Evolutionary conservation across 2,797 vertebrate species (phyloP).

Genomic region (Lacerta bilineata): DNA sequence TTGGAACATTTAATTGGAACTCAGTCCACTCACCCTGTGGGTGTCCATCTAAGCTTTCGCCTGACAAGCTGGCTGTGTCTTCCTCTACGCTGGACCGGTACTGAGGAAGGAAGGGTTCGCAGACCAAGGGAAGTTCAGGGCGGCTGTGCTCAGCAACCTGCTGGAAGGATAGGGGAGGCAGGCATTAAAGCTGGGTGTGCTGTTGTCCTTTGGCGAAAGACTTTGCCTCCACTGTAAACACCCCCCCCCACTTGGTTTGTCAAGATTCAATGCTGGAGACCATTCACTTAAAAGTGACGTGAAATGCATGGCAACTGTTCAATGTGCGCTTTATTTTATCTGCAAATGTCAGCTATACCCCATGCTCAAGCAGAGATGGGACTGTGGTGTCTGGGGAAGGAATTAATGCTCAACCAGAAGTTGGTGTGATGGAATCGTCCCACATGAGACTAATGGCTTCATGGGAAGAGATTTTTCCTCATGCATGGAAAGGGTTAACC

Average conservation of each 20-base stretch:
- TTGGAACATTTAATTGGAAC: background rate
- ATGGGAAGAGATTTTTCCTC: background rate
- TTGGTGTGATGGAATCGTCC: background rate
- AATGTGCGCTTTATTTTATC: background rate
- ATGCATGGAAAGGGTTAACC: too few species aligned
- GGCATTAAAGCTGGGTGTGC: background rate
- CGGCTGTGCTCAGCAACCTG: constrained; percentile 74
- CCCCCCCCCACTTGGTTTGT: background rate
- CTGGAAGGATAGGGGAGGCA: background rate
- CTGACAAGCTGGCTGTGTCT: constrained; percentile 87
- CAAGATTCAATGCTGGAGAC: background rate
- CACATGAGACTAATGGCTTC: background rate
- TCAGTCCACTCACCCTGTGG: constrained; percentile 85
- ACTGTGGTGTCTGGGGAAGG: background rate
- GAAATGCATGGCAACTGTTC: background rate
- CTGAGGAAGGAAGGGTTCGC: constrained; percentile 81
- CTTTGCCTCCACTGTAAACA: background rate
- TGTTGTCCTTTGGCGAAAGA: background rate
- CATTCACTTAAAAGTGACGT: background rate
- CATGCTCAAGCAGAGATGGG: background rate
- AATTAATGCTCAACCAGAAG: background rate
- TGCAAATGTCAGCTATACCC: background rate
- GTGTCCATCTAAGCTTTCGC: constrained; percentile 90
- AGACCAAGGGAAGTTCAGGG: constrained; percentile 66
- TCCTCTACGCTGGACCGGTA: constrained; percentile 86